A percentile compares a stretch with the other conserved stretches of the same genome.
These are phyloP conservation scores for Malthinus seriepunctatus DNA, from an alignment of 2,888 invertebrate genomes.

Conservation along the genomic window DNA sequence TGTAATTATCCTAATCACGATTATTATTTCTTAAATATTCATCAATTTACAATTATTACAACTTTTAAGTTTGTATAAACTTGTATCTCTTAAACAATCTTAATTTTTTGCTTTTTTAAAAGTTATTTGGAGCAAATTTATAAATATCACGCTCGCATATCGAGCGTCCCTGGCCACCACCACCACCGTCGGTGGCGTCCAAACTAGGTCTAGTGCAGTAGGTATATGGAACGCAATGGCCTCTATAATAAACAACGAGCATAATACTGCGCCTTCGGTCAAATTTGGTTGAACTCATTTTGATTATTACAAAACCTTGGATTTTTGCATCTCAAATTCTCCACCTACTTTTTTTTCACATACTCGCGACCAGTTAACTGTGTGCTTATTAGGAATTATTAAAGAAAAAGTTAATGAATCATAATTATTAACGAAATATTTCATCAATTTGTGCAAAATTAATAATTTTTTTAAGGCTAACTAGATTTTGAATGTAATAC, in stretches of 20 bases:
- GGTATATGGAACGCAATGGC: constrained; percentile 56
- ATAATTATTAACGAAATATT: neutral
- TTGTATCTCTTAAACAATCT: no score
- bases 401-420: neutral
- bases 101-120: no score
- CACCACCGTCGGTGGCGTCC: constrained; percentile 8
- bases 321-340: constrained; percentile 18
- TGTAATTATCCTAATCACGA: no score
- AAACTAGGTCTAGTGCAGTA: constrained; percentile 57
- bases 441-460: neutral
- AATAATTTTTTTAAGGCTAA: neutral
- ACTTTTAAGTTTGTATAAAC: no score
- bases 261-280: constrained; percentile 9
- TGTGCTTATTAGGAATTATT: neutral
- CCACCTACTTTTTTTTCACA: constrained; percentile 1
- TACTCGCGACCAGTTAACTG: neutral
- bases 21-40: no score
- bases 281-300: constrained; percentile 25
- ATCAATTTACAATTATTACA: no score
- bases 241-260: constrained; percentile 28
- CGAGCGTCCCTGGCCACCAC: constrained; percentile 18
- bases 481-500: no score
- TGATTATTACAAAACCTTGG: constrained; percentile 15
- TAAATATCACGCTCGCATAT: constrained; percentile 16
- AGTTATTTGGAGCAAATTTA: constrained; percentile 14